phyloP scores from a whole-genome alignment of 2,888 invertebrate genomes.

The Cybosia mesomella region DNA sequence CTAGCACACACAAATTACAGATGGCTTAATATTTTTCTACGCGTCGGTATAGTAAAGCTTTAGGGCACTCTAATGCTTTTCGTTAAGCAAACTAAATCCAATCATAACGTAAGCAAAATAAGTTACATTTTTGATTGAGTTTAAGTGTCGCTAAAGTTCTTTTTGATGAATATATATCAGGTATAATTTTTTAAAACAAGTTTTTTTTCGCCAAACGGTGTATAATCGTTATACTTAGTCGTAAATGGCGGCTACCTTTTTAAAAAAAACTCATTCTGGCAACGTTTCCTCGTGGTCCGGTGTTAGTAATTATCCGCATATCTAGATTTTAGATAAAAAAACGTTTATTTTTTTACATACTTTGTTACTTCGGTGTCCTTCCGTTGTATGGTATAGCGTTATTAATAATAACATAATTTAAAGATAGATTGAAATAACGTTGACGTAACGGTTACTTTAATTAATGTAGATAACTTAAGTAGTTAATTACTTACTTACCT shows the following conservation, averaged over 20 bases:
- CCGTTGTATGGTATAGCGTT: conserved; percentile 57
- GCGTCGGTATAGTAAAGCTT: conserved; percentile 68
- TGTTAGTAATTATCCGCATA: conserved; percentile 80
- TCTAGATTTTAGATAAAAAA: conserved; percentile 82
- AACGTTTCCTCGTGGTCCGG: conserved; percentile 72
- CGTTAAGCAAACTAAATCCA: conserved; percentile 36
- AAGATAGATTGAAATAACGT: conserved; percentile 45
- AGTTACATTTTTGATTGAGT: conserved; percentile 35
- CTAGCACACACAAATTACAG: conserved; percentile 76
- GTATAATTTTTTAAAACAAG: conserved; percentile 79
- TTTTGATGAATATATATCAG: conserved; percentile 32
- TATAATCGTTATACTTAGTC: conserved; percentile 74
- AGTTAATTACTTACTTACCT: background rate
- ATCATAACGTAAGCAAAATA: conserved; percentile 23
- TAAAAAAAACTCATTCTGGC: conserved; percentile 62
- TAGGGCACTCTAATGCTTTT: conserved; percentile 64
- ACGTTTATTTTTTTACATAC: conserved; percentile 65
- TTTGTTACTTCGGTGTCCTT: conserved; percentile 74
- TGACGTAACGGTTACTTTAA: conserved; percentile 28
- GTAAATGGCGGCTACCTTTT: conserved; percentile 74
- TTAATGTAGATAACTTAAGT: background rate
- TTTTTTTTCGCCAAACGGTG: conserved; percentile 72
- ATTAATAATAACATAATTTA: conserved; percentile 51
- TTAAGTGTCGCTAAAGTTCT: conserved; percentile 41
- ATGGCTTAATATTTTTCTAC: conserved; percentile 82